Percentiles rank a stretch among this genome's conserved stretches.
Evolutionary conservation across 2,797 vertebrate genomes (phyloP).

Genomic region (Pelochelys cantorii): DNA sequence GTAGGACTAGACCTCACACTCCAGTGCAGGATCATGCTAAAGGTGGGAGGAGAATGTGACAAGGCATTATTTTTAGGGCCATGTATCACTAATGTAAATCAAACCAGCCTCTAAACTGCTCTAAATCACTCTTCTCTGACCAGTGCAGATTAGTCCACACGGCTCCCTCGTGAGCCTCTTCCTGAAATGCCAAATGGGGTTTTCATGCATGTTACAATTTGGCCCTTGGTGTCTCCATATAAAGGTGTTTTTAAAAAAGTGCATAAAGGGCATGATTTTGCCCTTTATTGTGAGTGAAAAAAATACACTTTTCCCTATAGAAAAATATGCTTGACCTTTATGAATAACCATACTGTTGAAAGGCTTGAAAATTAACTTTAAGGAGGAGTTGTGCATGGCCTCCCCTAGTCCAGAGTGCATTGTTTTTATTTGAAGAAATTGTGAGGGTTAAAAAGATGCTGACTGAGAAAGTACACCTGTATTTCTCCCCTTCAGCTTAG

Average conservation of each 20-base stretch:
- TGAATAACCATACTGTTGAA: constrained; percentile 27
- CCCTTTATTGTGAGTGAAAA: constrained; percentile 15
- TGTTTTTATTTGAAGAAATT: constrained; percentile 28
- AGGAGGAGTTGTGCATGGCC: constrained; percentile 22
- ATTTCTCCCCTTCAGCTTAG: background rate
- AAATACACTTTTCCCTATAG: constrained; percentile 30
- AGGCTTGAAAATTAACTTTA: constrained; percentile 43
- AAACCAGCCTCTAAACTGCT: background rate
- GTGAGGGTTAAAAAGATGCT: background rate
- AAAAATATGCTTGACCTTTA: background rate
- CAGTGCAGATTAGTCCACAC: background rate
- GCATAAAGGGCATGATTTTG: background rate
- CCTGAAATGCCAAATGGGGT: background rate
- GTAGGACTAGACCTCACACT: background rate
- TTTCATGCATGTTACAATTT: background rate
- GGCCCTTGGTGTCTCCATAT: background rate
- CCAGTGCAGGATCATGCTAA: background rate
- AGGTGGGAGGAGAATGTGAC: background rate
- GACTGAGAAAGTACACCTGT: background rate
- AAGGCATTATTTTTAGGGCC: background rate
- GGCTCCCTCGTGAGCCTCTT: background rate
- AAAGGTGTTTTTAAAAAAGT: background rate
- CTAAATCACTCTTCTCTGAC: background rate
- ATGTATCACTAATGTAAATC: background rate
- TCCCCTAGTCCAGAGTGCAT: constrained; percentile 36